Conservation (phyloP, 2,113 vertebrate genomes). For the Oncorhynchus mykiss region DNA sequence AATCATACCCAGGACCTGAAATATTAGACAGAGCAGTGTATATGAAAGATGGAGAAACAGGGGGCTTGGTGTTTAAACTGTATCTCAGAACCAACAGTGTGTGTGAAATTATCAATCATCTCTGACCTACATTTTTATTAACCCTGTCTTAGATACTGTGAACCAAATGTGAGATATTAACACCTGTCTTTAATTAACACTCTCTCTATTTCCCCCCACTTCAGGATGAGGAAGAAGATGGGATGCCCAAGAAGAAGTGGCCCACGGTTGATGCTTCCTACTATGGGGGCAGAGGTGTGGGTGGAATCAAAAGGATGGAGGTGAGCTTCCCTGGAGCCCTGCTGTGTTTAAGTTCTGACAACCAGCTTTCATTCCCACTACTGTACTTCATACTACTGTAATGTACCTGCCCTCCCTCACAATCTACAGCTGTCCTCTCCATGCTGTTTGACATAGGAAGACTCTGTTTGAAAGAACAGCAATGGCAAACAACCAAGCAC, state of each 20-base stretch:
- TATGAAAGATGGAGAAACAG: neutral
- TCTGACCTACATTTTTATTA: neutral
- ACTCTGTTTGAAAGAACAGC: too few species aligned
- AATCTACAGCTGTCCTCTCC: too few species aligned
- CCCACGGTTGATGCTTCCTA: conserved; percentile 93
- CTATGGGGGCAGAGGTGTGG: conserved; percentile 94
- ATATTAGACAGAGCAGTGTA: neutral
- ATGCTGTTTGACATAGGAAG: too few species aligned
- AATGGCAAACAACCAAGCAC: neutral
- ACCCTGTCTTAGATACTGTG: neutral
- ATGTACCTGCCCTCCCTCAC: neutral
- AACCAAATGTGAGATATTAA: neutral
- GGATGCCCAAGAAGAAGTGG: conserved; percentile 84
- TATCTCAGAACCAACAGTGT: too few species aligned
- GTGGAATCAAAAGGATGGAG: conserved; percentile 98
- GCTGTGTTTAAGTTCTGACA: neutral
- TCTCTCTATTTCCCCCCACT: conserved; percentile 9
- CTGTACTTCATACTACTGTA: neutral
- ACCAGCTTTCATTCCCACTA: neutral
- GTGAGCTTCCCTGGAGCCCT: conserved; percentile 60
- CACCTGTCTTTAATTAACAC: neutral
- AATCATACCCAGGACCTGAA: neutral
- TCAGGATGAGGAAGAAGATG: conserved; percentile 85
- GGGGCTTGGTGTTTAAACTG: neutral
- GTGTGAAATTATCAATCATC: too few species aligned